Evolutionary conservation across 1,140 invertebrate species (phyloP), one percentile per base, ranked within the genome.

Genomic region (Nebria ingens): DNA sequence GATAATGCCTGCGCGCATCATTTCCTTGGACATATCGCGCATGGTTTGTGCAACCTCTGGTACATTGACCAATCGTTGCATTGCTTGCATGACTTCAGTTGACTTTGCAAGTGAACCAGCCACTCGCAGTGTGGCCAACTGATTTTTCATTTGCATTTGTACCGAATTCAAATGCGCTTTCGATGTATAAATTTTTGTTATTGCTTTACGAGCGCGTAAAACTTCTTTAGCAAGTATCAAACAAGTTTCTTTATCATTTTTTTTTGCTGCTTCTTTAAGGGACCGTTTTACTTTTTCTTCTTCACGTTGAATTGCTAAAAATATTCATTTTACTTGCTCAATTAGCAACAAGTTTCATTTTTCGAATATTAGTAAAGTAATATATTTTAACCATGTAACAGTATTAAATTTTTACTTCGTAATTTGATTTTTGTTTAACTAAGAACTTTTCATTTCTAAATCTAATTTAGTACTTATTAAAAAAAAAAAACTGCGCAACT

Each of bases 1-100:
- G 56, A 99, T 93, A 45, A 98, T 97, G n/a, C 96, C 94, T 3
- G 95, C 93, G 72, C 89, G 93, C 90, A 96, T 98, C 95, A 98
- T 98, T 80, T 98, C 96, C 73, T 93, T 96, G 0, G 94, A 97
- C 73, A 99, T 77, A 62, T 98, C 96, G 66, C 93, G 83, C 97
- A 99, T 99, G 0, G 93, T 96, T 15, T 85, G 83, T 1, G 92
- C 89, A 17, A 99, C 85, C 74, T 99, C 95, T 0, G 93, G 93
- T 2, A 98, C 78, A 63, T 86, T 83, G 0, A 98, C 74, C 6
- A 98, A 71, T 23, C 82, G 80, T 65, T 98, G 94, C 93, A 99
- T 98, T 1, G 89, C 88, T 72, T 93, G 87, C 96, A 99, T 98
- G 1, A 83, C 81, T 75, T 80, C 69, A 0, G 69, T 71, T 1